Evolutionary conservation across 2,113 vertebrate species (phyloP).

Genomic region (Elephas maximus): DNA sequence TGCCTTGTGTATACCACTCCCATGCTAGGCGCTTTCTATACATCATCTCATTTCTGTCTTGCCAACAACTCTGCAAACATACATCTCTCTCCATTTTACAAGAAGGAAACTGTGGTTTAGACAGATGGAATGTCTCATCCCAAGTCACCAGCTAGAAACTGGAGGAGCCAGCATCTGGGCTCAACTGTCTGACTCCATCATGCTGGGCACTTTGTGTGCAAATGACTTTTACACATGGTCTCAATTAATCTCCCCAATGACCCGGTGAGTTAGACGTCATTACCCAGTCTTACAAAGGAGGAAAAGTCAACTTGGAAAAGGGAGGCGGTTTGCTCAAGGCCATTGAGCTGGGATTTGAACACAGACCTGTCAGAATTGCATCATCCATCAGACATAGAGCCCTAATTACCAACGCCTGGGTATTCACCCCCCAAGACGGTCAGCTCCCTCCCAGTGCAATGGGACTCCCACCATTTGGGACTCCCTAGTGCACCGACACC

Average conservation of each 20-base stretch:
- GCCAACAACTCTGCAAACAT: background rate
- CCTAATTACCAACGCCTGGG: too few relatives aligned
- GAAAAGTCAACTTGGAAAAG: too few relatives aligned
- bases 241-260: background rate
- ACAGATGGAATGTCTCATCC: too few relatives aligned
- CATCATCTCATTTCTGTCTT: background rate
- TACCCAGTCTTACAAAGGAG: too few relatives aligned
- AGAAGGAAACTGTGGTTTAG: background rate
- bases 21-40: background rate
- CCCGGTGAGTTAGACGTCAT: rapidly evolving
- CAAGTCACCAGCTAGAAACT: background rate
- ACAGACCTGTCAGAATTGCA: too few relatives aligned
- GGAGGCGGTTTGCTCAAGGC: background rate
- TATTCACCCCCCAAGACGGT: background rate
- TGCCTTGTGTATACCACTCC: background rate
- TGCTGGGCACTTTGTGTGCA: background rate
- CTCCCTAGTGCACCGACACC: background rate
- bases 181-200: too few relatives aligned
- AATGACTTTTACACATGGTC: background rate
- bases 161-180: background rate
- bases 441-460: background rate
- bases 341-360: background rate
- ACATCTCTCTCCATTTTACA: background rate
- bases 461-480: background rate
- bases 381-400: background rate